Evolutionary conservation across 2,888 invertebrate species (phyloP), one percentile per base, ranked within the genome.

Genomic region (Hipparchia sbordonii): DNA sequence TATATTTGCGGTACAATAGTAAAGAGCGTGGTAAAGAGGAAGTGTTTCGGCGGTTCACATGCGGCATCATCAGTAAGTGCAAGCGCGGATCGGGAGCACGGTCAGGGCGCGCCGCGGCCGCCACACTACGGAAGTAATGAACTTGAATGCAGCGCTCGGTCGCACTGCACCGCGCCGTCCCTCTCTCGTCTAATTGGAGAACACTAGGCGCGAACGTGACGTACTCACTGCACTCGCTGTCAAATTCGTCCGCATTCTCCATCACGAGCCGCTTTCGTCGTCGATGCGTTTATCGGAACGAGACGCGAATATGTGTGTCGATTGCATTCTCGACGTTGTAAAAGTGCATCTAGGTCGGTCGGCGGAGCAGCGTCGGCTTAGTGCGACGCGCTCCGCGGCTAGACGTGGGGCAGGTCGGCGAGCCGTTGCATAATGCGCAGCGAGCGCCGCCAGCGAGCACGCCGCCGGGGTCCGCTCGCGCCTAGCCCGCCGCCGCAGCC

Each of bases 261-360:
- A 86, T 92, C 92, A 92, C 93, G 88, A 85, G 92, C 91, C 90
- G 93, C 92, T 92, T 92, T 93, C 92, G 90, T 92, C 92, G 92
- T 87, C 92, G 90, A 92, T 92, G 93, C 93, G 91, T 92, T 93
- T 92, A 92, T 93, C 91, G 92, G 91, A 93, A 93, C 92, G 93
- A 92, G 93, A 93, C 91, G 93, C 92, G 92, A 92, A 89, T 92
- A 93, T 92, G 89, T 92, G 88, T 91, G 93, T 91, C 93, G 93
- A 92, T 91, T 90, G 93, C 91, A 92, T 92, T 92, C 91, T 89
- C 88, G 84, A 82, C 88, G 85, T 89, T 88, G 93, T 89, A 92
- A 91, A 92, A 93, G 93, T 93, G 93, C 93, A 94, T 93, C 88
- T 93, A 90, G 93, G 93, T 91, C 92, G 92, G 89, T 87, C 88